Percentiles rank a stretch among this genome's conserved stretches.
phyloP scores from a whole-genome alignment of 2,888 invertebrate species.

The Silvanus unidentatus region DNA sequence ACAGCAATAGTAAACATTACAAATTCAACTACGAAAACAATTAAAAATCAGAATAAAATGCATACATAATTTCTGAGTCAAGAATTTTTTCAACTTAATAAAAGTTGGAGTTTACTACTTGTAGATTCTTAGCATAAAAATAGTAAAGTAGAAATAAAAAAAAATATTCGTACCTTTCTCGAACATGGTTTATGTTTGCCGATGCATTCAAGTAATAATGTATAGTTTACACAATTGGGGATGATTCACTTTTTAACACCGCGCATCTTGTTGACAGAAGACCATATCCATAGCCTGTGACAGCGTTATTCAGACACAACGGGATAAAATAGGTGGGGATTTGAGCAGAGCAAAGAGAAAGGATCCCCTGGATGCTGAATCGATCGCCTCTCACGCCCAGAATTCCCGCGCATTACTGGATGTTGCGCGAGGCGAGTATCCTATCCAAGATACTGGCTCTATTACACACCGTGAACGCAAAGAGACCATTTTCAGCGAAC shows the following conservation, averaged over 20 bases:
- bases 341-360: slow-evolving; percentile 19
- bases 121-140: too few relatives aligned
- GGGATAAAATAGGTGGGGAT: slow-evolving; percentile 35
- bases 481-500: slow-evolving; percentile 15
- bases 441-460: not conserved
- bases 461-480: not conserved
- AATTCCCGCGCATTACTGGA: slow-evolving; percentile 41
- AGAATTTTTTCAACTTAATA: too few relatives aligned
- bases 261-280: slow-evolving; percentile 43
- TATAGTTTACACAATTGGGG: not conserved
- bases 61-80: too few relatives aligned
- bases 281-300: slow-evolving; percentile 36
- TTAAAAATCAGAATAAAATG: too few relatives aligned
- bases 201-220: too few relatives aligned
- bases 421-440: slow-evolving; percentile 23
- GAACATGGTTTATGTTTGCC: too few relatives aligned
- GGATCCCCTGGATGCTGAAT: slow-evolving; percentile 41
- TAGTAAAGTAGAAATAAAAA: too few relatives aligned
- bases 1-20: too few relatives aligned
- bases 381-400: slow-evolving; percentile 43
- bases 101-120: too few relatives aligned
- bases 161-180: too few relatives aligned
- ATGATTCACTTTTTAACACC: slow-evolving; percentile 31
- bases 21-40: too few relatives aligned
- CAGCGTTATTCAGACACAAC: slow-evolving; percentile 38